Conservation (phyloP, 2,797 vertebrate genomes). For the Antennarius maculatus region DNA sequence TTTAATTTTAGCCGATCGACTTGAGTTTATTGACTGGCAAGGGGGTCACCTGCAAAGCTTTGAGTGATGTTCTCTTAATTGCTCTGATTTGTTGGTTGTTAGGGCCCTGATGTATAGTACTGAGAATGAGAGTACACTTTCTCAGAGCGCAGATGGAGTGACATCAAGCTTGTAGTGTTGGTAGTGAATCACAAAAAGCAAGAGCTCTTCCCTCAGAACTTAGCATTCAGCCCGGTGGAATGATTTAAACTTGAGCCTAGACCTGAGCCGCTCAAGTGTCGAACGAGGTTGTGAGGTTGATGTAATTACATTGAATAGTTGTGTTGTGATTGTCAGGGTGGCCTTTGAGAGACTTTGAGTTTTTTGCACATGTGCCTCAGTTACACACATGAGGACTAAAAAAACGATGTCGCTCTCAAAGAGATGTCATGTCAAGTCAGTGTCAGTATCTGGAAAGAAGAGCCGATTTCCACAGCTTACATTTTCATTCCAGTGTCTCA, state of each 20-base stretch:
- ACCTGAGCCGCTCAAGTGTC: conserved; percentile 47
- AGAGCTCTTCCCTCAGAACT: conserved; percentile 46
- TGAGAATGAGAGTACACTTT: conserved; percentile 53
- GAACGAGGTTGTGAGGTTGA: conserved; percentile 2
- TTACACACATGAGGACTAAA: not conserved
- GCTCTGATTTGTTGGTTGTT: conserved; percentile 61
- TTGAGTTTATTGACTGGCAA: conserved; percentile 51
- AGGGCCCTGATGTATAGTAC: conserved; percentile 64
- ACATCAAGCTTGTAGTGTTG: conserved; percentile 34
- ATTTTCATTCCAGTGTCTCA: conserved; percentile 31
- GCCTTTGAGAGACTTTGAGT: conserved; percentile 29
- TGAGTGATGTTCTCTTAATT: conserved; percentile 69
- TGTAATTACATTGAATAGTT: conserved; percentile 15
- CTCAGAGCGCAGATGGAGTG: conserved; percentile 34
- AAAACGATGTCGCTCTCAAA: conserved; percentile 1
- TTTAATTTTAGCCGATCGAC: conserved; percentile 60
- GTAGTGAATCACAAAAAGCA: conserved; percentile 55
- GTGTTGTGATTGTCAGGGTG: conserved; percentile 44
- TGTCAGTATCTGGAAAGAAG: conserved; percentile 63
- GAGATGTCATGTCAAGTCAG: conserved; percentile 28
- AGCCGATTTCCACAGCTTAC: conserved; percentile 25
- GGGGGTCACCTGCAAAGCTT: conserved; percentile 73
- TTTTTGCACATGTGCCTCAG: conserved; percentile 14
- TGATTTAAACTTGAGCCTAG: conserved; percentile 57
- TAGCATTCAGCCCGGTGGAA: conserved; percentile 43